These are phyloP conservation scores for Lamprotornis superbus DNA, from an alignment of 2,113 vertebrate genomes.

Conservation along the genomic window DNA sequence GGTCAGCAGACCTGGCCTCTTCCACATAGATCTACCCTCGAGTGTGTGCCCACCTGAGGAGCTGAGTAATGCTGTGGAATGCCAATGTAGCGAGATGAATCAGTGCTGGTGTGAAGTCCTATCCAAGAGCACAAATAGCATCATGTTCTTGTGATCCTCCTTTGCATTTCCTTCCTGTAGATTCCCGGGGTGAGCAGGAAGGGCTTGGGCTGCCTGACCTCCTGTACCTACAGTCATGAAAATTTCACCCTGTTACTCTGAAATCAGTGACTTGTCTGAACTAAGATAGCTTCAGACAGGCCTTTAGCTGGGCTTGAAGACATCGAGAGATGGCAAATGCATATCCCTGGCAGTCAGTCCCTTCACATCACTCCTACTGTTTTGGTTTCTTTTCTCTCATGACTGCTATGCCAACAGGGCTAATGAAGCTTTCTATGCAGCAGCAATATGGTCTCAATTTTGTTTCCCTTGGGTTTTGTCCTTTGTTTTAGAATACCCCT, in stretches of 20 bases:
- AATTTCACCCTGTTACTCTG: background rate
- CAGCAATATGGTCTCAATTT: background rate
- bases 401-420: background rate
- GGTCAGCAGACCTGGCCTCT: background rate
- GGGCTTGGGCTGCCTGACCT: background rate
- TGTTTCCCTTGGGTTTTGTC: background rate
- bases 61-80: background rate
- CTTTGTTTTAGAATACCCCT: background rate
- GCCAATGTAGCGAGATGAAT: background rate
- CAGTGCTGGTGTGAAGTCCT: accelerated
- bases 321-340: background rate
- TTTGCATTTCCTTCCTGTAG: background rate
- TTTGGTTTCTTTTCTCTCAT: background rate
- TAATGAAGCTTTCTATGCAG: background rate
- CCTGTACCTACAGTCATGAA: background rate
- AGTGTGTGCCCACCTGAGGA: background rate
- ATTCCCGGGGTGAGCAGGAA: background rate
- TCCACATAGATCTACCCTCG: background rate
- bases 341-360: background rate
- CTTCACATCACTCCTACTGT: background rate
- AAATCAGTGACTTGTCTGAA: background rate
- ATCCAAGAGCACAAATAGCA: background rate
- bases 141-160: background rate
- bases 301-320: background rate
- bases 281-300: background rate